A percentile compares a stretch with the other conserved stretches of the same genome.
phyloP scores from a whole-genome alignment of 2,797 vertebrate species.

The Urophycis tenuis region DNA sequence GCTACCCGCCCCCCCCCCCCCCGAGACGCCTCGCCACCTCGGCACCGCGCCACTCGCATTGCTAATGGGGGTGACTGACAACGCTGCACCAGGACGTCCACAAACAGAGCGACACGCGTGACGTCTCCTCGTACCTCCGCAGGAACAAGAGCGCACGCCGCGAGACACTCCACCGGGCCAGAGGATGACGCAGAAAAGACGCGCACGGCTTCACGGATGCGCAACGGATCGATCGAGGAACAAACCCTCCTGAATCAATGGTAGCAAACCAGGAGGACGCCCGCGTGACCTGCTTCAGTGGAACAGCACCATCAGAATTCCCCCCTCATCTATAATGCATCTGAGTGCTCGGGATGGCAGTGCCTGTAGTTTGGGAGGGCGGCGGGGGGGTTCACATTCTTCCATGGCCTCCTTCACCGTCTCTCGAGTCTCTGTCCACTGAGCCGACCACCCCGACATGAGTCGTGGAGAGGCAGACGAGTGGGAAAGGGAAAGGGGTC shows the following conservation, averaged over 20 bases:
- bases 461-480: neutral
- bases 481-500: neutral
- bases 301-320: neutral
- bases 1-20: neutral
- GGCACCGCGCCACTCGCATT: neutral
- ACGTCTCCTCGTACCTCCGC: neutral
- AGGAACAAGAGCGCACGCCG: neutral
- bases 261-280: neutral
- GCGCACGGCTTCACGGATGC: neutral
- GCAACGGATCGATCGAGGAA: neutral
- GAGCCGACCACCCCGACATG: neutral
- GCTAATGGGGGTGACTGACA: neutral
- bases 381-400: too few relatives aligned
- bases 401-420: neutral
- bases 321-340: neutral
- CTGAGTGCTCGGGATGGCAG: neutral
- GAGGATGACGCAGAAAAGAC: neutral
- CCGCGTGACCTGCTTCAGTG: neutral
- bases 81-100: neutral
- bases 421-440: too few relatives aligned
- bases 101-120: neutral
- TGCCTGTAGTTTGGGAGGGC: neutral
- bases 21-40: neutral
- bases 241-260: neutral
- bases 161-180: neutral